Base-by-base conservation (phyloP, 2,797 vertebrate genomes). In the Bradypus variegatus region DNA sequence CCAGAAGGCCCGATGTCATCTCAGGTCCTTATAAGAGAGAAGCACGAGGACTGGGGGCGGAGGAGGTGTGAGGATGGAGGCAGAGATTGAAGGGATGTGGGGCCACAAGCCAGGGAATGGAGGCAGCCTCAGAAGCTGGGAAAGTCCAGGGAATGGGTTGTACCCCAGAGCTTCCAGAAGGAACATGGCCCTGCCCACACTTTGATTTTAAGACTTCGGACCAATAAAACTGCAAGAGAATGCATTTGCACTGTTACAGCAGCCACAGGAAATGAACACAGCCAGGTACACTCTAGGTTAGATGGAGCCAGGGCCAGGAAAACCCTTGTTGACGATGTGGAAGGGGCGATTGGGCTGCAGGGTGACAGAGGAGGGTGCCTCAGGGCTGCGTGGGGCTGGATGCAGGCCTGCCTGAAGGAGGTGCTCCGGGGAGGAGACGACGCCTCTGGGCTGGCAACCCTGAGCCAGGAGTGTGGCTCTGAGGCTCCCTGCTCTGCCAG, bases 241-340 rank as follows among this genome's bases (percentile, higher is more conserved):
- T 11, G 14, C 1, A 5, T 11, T 1, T 3, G 3, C 9, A 2
- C 21, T 33, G 62, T 65, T 16, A 48, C 6, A 27, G 36, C 1
- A 5, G n/a, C 15, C 16, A 29, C 1, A 60, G 75, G 38, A 58
- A 18, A 16, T 16, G 8, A 8, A 64, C 3, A n/a, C n/a, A 21
- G 31, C 27, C 79, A n/a, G 45, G 41, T 60, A 13, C 29, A n/a
- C n/a, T 81, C 48, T 23, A 67, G 64, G 15, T 0, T 10, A 5
- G 50, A n/a, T 8, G 33, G 15, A 48, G 16, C 41, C 27, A 23
- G 72, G 53, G 23, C 67, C 6, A 31, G 69, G 31, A 38, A 50
- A 36, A 19, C 31, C 31, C 38, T 67, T 21, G 19, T 3, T 25
- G 65, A 13, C 7, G 8, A 19, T 0, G 14, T 33, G 29, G 41